Conservation (phyloP, 2,797 vertebrate genomes). For the Rhinichthys osculus region DNA sequence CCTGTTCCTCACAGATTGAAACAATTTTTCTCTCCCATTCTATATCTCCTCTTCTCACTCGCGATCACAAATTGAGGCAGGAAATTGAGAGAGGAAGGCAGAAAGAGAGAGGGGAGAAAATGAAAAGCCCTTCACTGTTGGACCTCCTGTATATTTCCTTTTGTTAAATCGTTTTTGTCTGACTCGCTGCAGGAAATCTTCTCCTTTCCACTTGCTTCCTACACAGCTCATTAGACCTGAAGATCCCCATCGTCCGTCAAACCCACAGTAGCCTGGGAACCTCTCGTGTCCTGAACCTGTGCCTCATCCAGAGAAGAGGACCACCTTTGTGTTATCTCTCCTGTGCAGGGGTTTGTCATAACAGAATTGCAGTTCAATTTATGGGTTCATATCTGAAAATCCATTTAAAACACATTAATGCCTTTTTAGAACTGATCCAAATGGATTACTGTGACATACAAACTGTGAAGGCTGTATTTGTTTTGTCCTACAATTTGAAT, state of each 20-base stretch:
- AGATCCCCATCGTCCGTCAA: constrained; percentile 51
- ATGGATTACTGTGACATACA: background rate
- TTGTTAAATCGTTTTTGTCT: constrained; percentile 44
- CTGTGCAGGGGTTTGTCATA: constrained; percentile 25
- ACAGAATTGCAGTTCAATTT: constrained; percentile 15
- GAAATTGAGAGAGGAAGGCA: constrained; percentile 40
- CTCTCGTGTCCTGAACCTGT: constrained; percentile 9
- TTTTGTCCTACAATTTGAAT: background rate
- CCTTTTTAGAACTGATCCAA: background rate
- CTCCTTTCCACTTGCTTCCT: constrained; percentile 35
- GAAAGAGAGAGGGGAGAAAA: constrained; percentile 29
- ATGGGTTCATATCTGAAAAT: constrained; percentile 3
- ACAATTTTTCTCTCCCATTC: constrained; percentile 4
- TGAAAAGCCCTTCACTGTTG: constrained; percentile 44
- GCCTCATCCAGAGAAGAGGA: background rate
- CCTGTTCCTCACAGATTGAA: constrained; percentile 36
- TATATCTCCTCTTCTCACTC: constrained; percentile 18
- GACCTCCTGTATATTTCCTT: constrained; percentile 45
- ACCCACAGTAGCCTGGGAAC: constrained; percentile 6
- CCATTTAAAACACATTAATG: constrained; percentile 20
- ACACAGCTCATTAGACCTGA: constrained; percentile 44
- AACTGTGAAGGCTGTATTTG: background rate
- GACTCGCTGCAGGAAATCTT: constrained; percentile 38
- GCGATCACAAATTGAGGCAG: constrained; percentile 24
- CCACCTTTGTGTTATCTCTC: constrained; percentile 34